Conservation (phyloP, 2,797 vertebrate genomes). For the Echiichthys vipera region DNA sequence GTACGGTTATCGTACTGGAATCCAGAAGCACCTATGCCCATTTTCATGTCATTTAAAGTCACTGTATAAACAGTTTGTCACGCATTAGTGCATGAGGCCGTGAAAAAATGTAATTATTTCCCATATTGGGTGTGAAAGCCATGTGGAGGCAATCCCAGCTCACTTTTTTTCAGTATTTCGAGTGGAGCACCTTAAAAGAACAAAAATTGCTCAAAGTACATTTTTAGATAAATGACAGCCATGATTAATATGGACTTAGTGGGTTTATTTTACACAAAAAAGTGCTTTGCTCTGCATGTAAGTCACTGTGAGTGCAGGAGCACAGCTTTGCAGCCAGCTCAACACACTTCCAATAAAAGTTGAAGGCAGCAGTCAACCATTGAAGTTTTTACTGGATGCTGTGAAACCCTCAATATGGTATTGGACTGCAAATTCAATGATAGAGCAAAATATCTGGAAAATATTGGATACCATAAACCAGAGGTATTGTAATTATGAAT, state of each 20-base stretch:
- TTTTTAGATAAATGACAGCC: too few relatives aligned
- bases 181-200: too few relatives aligned
- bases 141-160: too few relatives aligned
- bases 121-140: too few relatives aligned
- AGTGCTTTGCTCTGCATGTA: not conserved
- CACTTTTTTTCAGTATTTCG: too few relatives aligned
- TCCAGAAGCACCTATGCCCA: not conserved
- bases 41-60: not conserved
- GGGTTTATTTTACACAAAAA: not conserved
- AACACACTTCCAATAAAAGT: slow-evolving; percentile 1
- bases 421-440: slow-evolving; percentile 7
- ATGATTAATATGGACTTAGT: not conserved
- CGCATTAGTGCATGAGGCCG: too few relatives aligned
- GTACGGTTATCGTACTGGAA: not conserved
- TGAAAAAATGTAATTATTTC: too few relatives aligned
- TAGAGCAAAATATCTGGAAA: not conserved
- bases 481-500: not conserved
- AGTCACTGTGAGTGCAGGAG: not conserved
- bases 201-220: too few relatives aligned
- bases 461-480: not conserved
- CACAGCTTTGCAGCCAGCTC: not conserved
- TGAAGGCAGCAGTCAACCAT: not conserved
- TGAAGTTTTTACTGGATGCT: not conserved
- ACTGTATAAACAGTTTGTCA: too few relatives aligned
- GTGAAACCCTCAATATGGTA: not conserved